Evolutionary conservation across 2,113 vertebrate genomes (phyloP).

Genomic region (Tetraodon nigroviridis): DNA sequence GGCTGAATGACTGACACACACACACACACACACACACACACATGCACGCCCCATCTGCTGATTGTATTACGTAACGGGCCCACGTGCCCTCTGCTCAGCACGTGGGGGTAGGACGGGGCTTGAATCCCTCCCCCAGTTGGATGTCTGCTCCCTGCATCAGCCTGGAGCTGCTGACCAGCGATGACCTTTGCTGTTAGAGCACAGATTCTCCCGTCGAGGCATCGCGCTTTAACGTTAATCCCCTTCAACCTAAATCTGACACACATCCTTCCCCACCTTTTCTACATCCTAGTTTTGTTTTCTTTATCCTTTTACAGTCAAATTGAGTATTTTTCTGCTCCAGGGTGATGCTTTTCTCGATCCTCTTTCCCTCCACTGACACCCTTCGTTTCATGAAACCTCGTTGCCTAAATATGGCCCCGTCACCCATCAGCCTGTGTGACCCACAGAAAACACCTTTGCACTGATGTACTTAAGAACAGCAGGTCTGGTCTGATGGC

Average conservation of each 20-base stretch:
- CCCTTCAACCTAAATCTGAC: not conserved
- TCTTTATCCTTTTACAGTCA: conserved; percentile 21
- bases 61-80: conserved; percentile 62
- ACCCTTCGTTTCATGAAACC: conserved; percentile 8
- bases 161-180: conserved; percentile 34
- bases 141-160: conserved; percentile 7
- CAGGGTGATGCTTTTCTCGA: not conserved
- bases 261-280: conserved; percentile 5
- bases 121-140: not conserved
- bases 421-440: not conserved
- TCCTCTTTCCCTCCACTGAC: not conserved
- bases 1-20: conserved; percentile 39
- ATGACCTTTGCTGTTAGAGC: conserved; percentile 38
- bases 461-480: too few species aligned
- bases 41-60: conserved; percentile 65
- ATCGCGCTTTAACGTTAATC: conserved; percentile 16
- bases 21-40: conserved; percentile 19
- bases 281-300: not conserved
- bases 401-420: conserved; percentile 22
- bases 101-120: conserved; percentile 29
- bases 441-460: not conserved
- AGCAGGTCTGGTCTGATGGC: too few species aligned
- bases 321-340: conserved; percentile 3
- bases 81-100: conserved; percentile 56
- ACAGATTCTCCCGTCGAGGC: conserved; percentile 12